Evolutionary conservation across 2,888 invertebrate species (phyloP), one percentile per base, ranked within the genome.

Genomic region (Amphiduros pacificus): DNA sequence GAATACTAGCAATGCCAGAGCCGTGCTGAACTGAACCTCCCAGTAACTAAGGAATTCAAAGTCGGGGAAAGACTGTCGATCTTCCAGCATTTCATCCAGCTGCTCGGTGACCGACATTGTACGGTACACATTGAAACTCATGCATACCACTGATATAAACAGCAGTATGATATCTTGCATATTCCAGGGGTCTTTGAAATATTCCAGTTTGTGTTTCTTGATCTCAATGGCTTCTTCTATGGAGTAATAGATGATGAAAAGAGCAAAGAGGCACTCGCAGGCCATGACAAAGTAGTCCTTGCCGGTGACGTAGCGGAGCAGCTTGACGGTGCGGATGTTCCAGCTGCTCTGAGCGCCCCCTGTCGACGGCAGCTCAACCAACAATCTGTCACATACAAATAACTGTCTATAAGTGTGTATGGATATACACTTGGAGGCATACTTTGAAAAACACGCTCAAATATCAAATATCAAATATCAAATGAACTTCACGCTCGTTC

Each of bases 321-420:
- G 81, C 70, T 87, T 87, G 0, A 88, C 84, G 0, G 88, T 85
- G 36, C 86, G 84, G 72, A 89, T 83, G 4, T 83, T 81, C 69
- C 84, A 85, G 0, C 87, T 86, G 0, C 90, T 84, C 24, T 89
- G 77, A 29, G 89, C 84, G 1, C 89, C 89, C n/a, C 91, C 91
- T 3, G 88, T 88, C 0, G 90, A 86, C 0, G 90, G 89, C 70
- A 89, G 86, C 82, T 91, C 91, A 57, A 89, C 86, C 22, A 88
- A 81, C 22, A 90, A 78, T 77, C 89, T 89, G 70, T 40, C 74
- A 20, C n/a, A 31, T 6, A 31, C 14, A 22, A 51, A 9, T 9
- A n/a, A 48, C 9, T n/a, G n/a, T n/a, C n/a, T n/a, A n/a, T n/a
- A n/a, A n/a, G n/a, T n/a, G n/a, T n/a, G n/a, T n/a, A n/a, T n/a